Evolutionary conservation across 2,797 vertebrate species (phyloP), one percentile per base, ranked within the genome.

Genomic region (Stomatorhinus walkeri): DNA sequence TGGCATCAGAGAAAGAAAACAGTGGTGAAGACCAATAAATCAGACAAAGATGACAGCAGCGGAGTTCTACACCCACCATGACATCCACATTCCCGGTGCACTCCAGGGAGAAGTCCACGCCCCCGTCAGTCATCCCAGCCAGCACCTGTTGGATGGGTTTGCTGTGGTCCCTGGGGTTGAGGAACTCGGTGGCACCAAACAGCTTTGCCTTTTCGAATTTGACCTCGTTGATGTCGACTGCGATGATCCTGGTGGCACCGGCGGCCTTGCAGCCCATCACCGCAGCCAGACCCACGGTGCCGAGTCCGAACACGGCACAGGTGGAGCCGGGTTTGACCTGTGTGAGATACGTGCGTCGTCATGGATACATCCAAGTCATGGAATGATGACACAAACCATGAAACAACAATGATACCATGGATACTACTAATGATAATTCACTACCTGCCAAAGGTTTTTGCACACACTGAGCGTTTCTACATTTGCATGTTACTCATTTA

Each of bases 241-340:
- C 97, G 10, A 99, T 97, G 90, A 99, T 98, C 52, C 94, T 95
- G 61, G 96, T 94, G 59, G 98, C 98, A 87, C 97, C 97, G 1
- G 97, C 97, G 68, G 93, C 92, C 92, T 97, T 96, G 90, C 98
- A 99, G 91, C 98, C 98, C 98, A 99, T 99, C 91, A 99, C 95
- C 28, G 95, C 96, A 0, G 98, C 98, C 92, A 99, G 88, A 7
- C 98, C 98, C 87, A 99, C 97, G 46, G 96, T 97, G 84, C 98
- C 98, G 87, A 99, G 93, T 64, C 98, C 98, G 89, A 99, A 99
- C 88, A 99, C 91, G 0, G 98, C 98, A 90, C 98, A 99, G 0
- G 96, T 97, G 89, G 98, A 99, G 43, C 97, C 98, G 0, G 96
- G 95, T 72, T 97, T 96, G 83, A 99, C 98, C 98, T 99, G 9